Evolutionary conservation across 2,797 vertebrate species (phyloP), one percentile per base, ranked within the genome.

Genomic region (Halcyon leucocephala): DNA sequence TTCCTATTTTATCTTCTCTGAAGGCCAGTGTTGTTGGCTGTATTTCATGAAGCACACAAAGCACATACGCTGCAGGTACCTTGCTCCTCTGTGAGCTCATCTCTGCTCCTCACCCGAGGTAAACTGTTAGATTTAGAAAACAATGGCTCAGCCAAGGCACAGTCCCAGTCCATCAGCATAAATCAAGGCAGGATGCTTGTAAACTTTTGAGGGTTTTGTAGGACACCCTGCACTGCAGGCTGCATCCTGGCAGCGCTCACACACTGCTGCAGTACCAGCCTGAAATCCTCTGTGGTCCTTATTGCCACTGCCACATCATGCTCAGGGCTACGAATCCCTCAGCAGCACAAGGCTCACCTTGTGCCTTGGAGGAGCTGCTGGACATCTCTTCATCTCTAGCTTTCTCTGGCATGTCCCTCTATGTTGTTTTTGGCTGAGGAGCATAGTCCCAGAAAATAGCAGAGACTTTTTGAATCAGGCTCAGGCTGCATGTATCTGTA

Each of bases 191-290:
- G 48, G n/a, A 60, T 66, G 26, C 52, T 64, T 57, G 29, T 33
- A 71, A 78, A 31, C 11, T 64, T 84, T 3, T 14, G 77, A 60
- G 31, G 6, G 35, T 13, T 72, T 52, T 31, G 48, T 41, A 15
- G 2, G 9, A 39, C 35, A 33, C 41, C 21, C 46, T 70, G 39
- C 51, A 18, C 10, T 28, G 33, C 42, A 33, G 62, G 24, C 66
- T 54, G 29, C 46, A 17, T 48, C 35, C 67, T 55, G 16, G 54
- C 18, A 39, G 73, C 0, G 0, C 51, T 33, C 18, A 35, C 41
- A 25, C 31, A 3, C 41, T 35, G 8, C 48, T 25, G 57, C 41
- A 26, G 29, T 9, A 28, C 15, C 67, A 62, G 46, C 0, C 0
- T 69, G 55, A 70, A 67, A 49, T 49, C 29, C n/a, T 64, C 9